A percentile compares a stretch with the other conserved stretches of the same genome.
These are phyloP conservation scores for Salvelinus sp. DNA, from an alignment of 2,113 vertebrate genomes.

Conservation along the genomic window DNA sequence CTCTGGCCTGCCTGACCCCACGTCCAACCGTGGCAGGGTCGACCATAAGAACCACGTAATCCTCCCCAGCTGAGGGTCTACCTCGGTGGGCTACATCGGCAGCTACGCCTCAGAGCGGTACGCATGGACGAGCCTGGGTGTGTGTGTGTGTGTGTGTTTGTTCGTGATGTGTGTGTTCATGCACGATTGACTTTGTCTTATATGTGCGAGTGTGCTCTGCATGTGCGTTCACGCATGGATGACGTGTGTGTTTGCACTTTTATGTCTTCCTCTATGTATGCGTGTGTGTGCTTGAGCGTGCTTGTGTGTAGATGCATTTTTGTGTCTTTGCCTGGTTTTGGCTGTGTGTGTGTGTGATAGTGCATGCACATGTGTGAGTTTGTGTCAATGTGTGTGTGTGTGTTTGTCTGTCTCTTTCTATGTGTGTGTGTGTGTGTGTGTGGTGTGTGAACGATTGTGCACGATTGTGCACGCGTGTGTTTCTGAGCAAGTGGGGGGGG, in stretches of 20 bases:
- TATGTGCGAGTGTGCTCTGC: slow-evolving; percentile 11
- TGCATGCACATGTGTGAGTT: slow-evolving; percentile 16
- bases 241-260: slow-evolving; percentile 5
- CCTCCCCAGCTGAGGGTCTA: slow-evolving; percentile 43
- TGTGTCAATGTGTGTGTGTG: slow-evolving; percentile 21
- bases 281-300: slow-evolving; percentile 8
- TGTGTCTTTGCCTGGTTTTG: slow-evolving; percentile 2
- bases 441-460: slow-evolving; percentile 2
- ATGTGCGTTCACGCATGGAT: slow-evolving; percentile 12
- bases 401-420: not conserved
- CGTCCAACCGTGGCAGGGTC: not conserved
- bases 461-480: not conserved
- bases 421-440: slow-evolving; percentile 12
- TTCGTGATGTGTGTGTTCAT: slow-evolving; percentile 33
- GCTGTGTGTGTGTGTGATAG: slow-evolving; percentile 6
- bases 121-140: slow-evolving; percentile 17
- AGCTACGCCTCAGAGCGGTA: not conserved
- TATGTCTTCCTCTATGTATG: slow-evolving; percentile 8
- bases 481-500: not conserved
- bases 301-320: slow-evolving; percentile 13
- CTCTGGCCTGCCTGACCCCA: slow-evolving; percentile 2
- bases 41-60: slow-evolving; percentile 4
- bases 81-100: slow-evolving; percentile 1
- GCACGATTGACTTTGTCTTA: slow-evolving; percentile 33
- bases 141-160: slow-evolving; percentile 29